These are phyloP conservation scores for Stenodema calcarata DNA, from an alignment of 2,888 invertebrate genomes.

Conservation along the genomic window DNA sequence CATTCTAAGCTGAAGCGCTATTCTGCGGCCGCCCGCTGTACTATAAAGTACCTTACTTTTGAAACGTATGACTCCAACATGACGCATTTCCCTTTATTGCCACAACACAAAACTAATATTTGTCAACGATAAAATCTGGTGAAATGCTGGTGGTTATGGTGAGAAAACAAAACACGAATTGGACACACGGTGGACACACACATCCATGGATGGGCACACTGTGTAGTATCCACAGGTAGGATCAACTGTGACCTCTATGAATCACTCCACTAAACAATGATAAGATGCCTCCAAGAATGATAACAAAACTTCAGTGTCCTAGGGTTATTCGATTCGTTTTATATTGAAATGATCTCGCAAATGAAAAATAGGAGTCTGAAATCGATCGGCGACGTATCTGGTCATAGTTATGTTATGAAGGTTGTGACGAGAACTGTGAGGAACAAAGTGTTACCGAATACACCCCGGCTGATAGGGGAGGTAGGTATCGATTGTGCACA, in stretches of 20 bases:
- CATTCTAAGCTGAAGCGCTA: too few relatives aligned
- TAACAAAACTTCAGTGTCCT: neutral
- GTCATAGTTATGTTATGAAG: neutral
- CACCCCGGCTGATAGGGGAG: neutral
- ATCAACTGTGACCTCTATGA: neutral
- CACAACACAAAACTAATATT: too few relatives aligned
- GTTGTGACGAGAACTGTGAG: neutral
- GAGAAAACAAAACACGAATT: too few relatives aligned
- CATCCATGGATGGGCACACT: too few relatives aligned
- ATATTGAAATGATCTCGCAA: neutral
- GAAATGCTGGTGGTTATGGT: too few relatives aligned
- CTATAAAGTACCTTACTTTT: too few relatives aligned
- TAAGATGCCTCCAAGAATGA: neutral
- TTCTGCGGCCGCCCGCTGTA: too few relatives aligned
- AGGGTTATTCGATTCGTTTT: neutral
- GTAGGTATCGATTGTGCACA: neutral
- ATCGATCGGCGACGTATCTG: neutral
- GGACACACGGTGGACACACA: too few relatives aligned
- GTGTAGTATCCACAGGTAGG: too few relatives aligned
- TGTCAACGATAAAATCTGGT: too few relatives aligned
- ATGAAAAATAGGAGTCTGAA: neutral
- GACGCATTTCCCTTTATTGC: too few relatives aligned
- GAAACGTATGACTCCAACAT: too few relatives aligned
- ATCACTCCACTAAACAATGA: neutral
- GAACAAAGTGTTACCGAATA: neutral